Conservation (phyloP, 2,113 vertebrate genomes). For the Globicephala melas region DNA sequence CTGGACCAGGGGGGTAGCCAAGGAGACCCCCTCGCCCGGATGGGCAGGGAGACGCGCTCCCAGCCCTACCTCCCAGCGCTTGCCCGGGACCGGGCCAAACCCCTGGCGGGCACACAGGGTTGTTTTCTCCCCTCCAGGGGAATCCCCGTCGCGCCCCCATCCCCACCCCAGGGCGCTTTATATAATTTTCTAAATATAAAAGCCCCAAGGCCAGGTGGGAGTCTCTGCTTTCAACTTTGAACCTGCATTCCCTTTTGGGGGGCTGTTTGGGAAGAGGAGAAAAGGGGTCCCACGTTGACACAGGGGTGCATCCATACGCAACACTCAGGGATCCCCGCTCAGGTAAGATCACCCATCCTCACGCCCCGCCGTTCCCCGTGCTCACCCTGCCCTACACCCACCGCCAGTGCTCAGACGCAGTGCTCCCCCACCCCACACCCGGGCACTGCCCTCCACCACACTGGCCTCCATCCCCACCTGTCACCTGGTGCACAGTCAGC, state of each 20-base stretch:
- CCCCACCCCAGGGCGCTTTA: neutral
- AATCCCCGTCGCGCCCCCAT: neutral
- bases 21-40: neutral
- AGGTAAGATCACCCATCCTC: neutral
- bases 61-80: neutral
- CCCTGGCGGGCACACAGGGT: neutral
- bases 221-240: neutral
- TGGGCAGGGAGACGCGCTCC: neutral
- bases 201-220: neutral
- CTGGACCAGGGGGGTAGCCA: neutral
- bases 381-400: neutral
- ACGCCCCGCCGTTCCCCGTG: neutral
- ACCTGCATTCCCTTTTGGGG: neutral
- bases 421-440: too few relatives aligned
- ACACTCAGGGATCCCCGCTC: neutral
- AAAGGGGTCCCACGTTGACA: neutral
- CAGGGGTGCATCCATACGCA: too few relatives aligned
- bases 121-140: neutral
- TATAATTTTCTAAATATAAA: conserved; percentile 49
- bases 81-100: neutral
- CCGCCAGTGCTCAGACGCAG: too few relatives aligned
- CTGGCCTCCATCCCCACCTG: neutral
- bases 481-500: neutral
- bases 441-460: rapidly evolving
- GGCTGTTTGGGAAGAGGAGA: neutral